Conservation (phyloP, 2,113 vertebrate genomes). For the Symphodus melops region DNA sequence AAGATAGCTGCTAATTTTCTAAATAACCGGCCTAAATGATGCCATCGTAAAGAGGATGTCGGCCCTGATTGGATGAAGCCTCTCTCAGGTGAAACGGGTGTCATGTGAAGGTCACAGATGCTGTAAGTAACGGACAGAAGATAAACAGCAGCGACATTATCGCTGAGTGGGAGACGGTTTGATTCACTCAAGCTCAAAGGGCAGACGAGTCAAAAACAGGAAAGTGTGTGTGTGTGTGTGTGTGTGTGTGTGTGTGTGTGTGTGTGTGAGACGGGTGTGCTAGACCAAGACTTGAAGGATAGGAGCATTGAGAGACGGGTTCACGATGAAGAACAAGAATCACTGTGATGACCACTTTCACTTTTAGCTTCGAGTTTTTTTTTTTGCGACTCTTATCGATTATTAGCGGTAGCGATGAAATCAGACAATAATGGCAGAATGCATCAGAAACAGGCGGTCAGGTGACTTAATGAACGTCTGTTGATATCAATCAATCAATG, state of each 20-base stretch:
- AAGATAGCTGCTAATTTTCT: not conserved
- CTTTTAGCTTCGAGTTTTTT: too few species aligned
- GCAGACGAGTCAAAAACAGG: not conserved
- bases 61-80: slow-evolving; percentile 10
- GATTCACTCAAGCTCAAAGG: slow-evolving; percentile 5
- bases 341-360: too few species aligned
- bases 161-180: not conserved
- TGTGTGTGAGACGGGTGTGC: too few species aligned
- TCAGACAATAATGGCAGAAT: too few species aligned
- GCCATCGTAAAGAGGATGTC: not conserved
- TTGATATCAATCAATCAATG: too few species aligned
- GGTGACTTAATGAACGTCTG: too few species aligned
- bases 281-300: not conserved
- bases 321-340: not conserved
- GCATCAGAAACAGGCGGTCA: too few species aligned
- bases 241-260: not conserved
- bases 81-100: slow-evolving; percentile 7
- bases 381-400: not conserved
- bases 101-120: slow-evolving; percentile 18
- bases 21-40: slow-evolving; percentile 1
- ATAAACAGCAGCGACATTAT: slow-evolving; percentile 20
- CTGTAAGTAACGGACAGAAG: not conserved
- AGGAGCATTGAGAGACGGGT: not conserved
- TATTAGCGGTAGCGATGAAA: not conserved
- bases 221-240: not conserved